Base-by-base conservation (phyloP, 2,797 vertebrate genomes). In the Pelobates cultripes region DNA sequence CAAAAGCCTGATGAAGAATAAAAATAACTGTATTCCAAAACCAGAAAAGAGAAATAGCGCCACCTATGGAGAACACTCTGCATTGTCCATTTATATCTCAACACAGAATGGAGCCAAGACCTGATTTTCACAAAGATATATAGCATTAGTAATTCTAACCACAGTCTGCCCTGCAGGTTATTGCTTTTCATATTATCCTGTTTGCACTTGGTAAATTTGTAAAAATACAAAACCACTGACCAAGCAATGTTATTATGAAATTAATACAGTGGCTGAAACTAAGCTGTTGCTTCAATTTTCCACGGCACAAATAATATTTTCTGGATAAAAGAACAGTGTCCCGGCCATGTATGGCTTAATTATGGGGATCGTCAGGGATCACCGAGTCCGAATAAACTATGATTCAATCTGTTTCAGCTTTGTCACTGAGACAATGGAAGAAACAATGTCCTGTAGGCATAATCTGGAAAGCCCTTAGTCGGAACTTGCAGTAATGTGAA, bases 381-480 rank as follows among this genome's bases (percentile, higher is more conserved):
- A 70, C 75, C 66, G 41, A 51, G 10, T 53, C 44, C n/a, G 63
- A 77, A 10, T 47, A 66, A 72, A 64, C 14, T 13, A 42, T 55
- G 70, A 66, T 81, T 69, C 76, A 28, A 76, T 53, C 43, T 44
- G 12, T 55, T 78, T 55, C 57, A 43, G 53, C 3, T 75, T 70
- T 75, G 53, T 76, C 55, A 70, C 44, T 43, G 51, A 64, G 75
- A 76, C 44, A 69, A 73, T 44, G 43, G 45, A 42, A 3, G 2
- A 42, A 43, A 7, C 63, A 28, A 28, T 40, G 17, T 47, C 64
- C 17, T 63, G 40, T 41, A 28, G 47, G 15, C 61, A 68, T 47
- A 42, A 42, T n/a, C 57, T 47, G 14, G 51, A 64, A 55, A 68
- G 15, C 45, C 15, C 4, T 4, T 15, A 41, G 28, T 43, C 60